A percentile compares a stretch with the other conserved stretches of the same genome.
Conservation (phyloP, 2,888 invertebrate species). For the Acleris literana region DNA sequence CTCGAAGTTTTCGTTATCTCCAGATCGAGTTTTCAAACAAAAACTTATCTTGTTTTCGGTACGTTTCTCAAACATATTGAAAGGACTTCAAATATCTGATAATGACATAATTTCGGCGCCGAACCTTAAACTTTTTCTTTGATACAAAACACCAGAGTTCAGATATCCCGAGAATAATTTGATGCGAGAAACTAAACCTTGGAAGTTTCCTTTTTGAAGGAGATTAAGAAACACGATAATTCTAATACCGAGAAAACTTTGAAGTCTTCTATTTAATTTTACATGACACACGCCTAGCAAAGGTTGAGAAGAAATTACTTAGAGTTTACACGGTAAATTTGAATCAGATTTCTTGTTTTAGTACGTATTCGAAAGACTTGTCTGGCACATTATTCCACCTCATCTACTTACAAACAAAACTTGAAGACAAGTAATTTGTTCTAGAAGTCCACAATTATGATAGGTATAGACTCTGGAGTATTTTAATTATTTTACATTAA, state of each 20-base stretch:
- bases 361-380: too few relatives aligned
- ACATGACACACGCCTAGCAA: neutral
- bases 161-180: conserved; percentile 10
- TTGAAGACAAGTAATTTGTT: too few relatives aligned
- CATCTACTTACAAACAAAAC: too few relatives aligned
- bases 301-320: too few relatives aligned
- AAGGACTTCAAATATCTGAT: conserved; percentile 31
- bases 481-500: too few relatives aligned
- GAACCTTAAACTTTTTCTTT: conserved; percentile 33
- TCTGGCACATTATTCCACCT: too few relatives aligned
- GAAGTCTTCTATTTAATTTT: neutral
- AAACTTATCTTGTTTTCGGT: conserved; percentile 10
- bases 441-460: too few relatives aligned
- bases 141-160: conserved; percentile 26
- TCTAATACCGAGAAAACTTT: neutral
- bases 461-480: too few relatives aligned
- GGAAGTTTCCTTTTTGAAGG: conserved; percentile 24
- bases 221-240: conserved; percentile 26
- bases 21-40: conserved; percentile 7
- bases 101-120: conserved; percentile 27
- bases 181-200: conserved; percentile 16
- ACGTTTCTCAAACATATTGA: conserved; percentile 24
- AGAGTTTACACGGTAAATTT: too few relatives aligned
- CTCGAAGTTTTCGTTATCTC: conserved; percentile 3
- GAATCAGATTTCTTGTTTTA: too few relatives aligned